These are phyloP conservation scores for Miichthys miiuy DNA, from an alignment of 2,797 vertebrate genomes.

Conservation along the genomic window DNA sequence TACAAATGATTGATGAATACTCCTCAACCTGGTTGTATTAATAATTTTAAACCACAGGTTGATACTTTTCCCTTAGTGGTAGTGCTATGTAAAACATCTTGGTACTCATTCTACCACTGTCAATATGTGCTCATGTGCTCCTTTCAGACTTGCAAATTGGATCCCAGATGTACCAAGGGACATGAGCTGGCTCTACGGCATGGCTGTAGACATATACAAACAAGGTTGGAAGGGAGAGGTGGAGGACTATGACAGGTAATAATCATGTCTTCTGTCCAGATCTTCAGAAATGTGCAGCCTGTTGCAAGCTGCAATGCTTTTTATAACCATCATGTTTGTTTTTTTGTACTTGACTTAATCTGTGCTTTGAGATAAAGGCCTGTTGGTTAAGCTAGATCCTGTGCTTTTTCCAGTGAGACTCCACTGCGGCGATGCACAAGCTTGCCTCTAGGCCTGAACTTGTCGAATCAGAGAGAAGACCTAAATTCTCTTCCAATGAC, in stretches of 20 bases:
- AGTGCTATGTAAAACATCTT: too few species aligned
- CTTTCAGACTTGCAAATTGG: conserved; percentile 66
- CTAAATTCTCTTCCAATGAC: background rate
- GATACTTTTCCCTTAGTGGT: background rate
- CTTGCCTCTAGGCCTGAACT: conserved; percentile 54
- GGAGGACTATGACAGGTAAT: conserved; percentile 39
- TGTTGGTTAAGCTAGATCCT: background rate
- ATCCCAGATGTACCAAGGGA: conserved; percentile 63
- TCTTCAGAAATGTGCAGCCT: background rate
- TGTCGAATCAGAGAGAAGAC: background rate
- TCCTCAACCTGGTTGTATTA: background rate
- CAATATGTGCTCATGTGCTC: background rate
- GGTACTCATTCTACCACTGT: background rate
- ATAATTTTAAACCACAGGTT: background rate
- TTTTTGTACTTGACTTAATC: background rate
- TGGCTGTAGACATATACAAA: conserved; percentile 52
- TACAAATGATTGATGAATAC: background rate
- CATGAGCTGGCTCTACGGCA: conserved; percentile 60
- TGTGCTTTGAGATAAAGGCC: background rate
- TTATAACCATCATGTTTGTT: background rate
- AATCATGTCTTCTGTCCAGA: background rate
- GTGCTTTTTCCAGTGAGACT: conserved; percentile 40
- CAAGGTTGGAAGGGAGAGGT: conserved; percentile 23
- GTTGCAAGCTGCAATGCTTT: background rate
- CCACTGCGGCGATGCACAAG: conserved; percentile 47